phyloP scores from a whole-genome alignment of 2,888 invertebrate genomes.

The Hypsopygia costalis region DNA sequence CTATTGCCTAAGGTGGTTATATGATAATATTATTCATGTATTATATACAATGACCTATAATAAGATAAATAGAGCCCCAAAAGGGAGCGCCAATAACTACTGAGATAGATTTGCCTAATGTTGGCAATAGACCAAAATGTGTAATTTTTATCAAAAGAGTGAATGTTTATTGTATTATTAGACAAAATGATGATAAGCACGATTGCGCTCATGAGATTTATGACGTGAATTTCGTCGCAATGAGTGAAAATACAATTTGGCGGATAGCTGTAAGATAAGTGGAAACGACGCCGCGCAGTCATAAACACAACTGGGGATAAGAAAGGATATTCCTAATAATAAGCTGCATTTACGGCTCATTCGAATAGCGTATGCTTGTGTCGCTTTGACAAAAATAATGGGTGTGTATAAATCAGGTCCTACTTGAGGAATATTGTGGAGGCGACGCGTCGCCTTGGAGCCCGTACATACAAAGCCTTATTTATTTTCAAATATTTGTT shows the following conservation, averaged over 20 bases:
- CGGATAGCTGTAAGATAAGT: conserved; percentile 21
- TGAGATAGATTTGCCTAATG: neutral
- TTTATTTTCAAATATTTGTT: conserved; percentile 59
- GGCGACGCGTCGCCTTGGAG: conserved; percentile 20
- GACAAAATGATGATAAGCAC: neutral
- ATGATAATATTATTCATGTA: too few species aligned
- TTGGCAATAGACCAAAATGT: neutral
- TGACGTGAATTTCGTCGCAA: neutral
- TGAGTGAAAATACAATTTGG: conserved; percentile 16
- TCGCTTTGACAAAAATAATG: conserved; percentile 44
- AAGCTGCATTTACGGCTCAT: conserved; percentile 25
- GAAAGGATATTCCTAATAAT: conserved; percentile 23
- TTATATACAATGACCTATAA: neutral
- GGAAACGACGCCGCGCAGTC: conserved; percentile 13
- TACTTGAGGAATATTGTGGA: conserved; percentile 26
- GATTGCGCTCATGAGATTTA: neutral
- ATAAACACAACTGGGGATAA: conserved; percentile 18
- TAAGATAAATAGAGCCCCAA: neutral
- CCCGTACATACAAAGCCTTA: conserved; percentile 41
- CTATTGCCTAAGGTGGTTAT: too few species aligned
- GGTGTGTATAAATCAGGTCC: conserved; percentile 40
- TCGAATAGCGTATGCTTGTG: conserved; percentile 26
- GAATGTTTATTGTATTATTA: neutral
- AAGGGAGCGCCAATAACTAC: neutral
- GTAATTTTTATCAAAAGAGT: neutral